phyloP scores from a whole-genome alignment of 2,888 invertebrate species.

The Pycnomerus fuliginosus region DNA sequence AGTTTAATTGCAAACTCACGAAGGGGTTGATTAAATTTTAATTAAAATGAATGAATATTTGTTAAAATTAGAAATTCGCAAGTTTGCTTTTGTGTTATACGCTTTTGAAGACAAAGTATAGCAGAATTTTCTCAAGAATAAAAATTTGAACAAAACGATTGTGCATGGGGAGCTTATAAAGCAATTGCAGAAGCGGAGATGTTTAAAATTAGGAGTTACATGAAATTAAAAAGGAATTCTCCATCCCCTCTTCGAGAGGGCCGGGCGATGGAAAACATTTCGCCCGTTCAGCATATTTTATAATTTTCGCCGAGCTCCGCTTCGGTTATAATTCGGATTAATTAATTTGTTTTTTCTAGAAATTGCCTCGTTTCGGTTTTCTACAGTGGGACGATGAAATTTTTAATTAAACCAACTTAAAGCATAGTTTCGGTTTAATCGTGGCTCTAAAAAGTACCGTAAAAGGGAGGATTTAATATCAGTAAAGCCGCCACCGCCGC shows the following conservation, averaged over 20 bases:
- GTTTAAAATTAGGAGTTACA: conserved; percentile 18
- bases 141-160: too few relatives aligned
- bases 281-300: too few relatives aligned
- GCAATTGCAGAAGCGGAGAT: conserved; percentile 16
- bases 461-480: conserved; percentile 34
- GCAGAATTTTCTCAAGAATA: conserved; percentile 16
- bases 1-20: conserved; percentile 40
- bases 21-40: conserved; percentile 54
- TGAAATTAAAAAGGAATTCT: conserved; percentile 13
- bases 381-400: too few relatives aligned
- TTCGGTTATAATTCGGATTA: too few relatives aligned
- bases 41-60: conserved; percentile 54
- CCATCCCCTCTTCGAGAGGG: neutral
- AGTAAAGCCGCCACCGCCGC: conserved; percentile 19
- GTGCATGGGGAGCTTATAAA: conserved; percentile 12
- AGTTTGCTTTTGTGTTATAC: conserved; percentile 36
- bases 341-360: too few relatives aligned
- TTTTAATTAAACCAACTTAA: conserved; percentile 2
- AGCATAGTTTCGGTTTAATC: neutral
- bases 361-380: too few relatives aligned
- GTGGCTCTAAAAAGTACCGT: conserved; percentile 31
- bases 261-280: too few relatives aligned
- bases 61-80: conserved; percentile 52
- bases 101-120: conserved; percentile 30
- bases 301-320: conserved; percentile 1